A percentile compares a stretch with the other conserved stretches of the same genome.
Conservation (phyloP, 2,113 vertebrate genomes). For the Castor canadensis region DNA sequence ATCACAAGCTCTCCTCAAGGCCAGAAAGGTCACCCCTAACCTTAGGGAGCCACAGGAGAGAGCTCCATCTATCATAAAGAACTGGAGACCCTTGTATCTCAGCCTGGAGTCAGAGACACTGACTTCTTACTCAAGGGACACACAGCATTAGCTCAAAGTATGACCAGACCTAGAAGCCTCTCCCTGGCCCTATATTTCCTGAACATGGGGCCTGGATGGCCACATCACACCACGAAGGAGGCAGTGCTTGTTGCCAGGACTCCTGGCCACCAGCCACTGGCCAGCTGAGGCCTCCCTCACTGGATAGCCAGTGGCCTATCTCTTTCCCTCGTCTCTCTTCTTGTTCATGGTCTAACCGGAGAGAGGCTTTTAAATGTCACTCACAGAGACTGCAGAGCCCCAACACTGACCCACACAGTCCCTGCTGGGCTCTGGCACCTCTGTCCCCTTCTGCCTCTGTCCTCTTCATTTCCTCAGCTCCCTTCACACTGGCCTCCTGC, state of each 20-base stretch:
- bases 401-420: accelerated
- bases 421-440: neutral
- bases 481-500: neutral
- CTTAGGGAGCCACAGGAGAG: neutral
- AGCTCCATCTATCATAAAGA: neutral
- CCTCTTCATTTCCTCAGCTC: neutral
- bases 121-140: neutral
- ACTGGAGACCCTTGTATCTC: neutral
- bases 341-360: neutral
- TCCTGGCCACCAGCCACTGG: no score
- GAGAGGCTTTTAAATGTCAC: neutral
- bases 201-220: neutral
- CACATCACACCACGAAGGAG: no score
- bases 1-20: neutral
- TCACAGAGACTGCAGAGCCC: neutral
- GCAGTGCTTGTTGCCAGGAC: no score
- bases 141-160: neutral
- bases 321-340: neutral
- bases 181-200: neutral
- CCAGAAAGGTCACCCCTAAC: neutral
- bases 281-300: neutral
- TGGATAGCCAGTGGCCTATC: neutral
- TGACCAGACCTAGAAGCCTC: neutral
- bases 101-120: neutral
- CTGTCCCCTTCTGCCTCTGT: neutral